phyloP scores from a whole-genome alignment of 1,140 invertebrate species.

The Panonychus citri region DNA sequence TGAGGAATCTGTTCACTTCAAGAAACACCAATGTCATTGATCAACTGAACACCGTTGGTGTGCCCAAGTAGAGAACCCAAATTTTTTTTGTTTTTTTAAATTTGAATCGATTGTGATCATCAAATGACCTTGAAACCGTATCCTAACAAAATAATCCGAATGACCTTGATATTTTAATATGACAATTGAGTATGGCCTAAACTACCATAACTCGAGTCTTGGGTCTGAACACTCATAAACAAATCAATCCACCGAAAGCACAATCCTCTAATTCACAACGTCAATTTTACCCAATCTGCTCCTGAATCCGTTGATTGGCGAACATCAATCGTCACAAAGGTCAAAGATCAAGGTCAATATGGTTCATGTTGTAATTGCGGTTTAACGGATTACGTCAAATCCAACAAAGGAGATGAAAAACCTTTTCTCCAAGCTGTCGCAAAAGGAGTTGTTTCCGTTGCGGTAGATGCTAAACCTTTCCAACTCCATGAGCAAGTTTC shows the following conservation, averaged over 20 bases:
- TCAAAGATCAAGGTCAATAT: slow-evolving; percentile 48
- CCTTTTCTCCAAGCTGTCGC: slow-evolving; percentile 20
- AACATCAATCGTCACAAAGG: slow-evolving; percentile 43
- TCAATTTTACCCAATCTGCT: slow-evolving; percentile 22
- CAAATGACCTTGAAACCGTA: too few species aligned
- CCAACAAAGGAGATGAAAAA: slow-evolving; percentile 37
- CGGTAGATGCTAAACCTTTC: slow-evolving; percentile 24
- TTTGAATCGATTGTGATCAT: too few species aligned
- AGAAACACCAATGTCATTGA: slow-evolving; percentile 8
- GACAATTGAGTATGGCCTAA: too few species aligned
- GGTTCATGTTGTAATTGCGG: slow-evolving; percentile 38
- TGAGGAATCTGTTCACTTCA: neutral
- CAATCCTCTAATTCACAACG: slow-evolving; percentile 14
- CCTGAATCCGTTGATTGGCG: slow-evolving; percentile 64
- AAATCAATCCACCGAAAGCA: too few species aligned
- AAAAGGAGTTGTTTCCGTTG: slow-evolving; percentile 25
- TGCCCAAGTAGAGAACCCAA: neutral
- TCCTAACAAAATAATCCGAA: too few species aligned
- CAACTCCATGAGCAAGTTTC: slow-evolving; percentile 18
- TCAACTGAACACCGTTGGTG: slow-evolving; percentile 4
- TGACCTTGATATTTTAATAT: too few species aligned
- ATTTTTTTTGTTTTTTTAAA: too few species aligned
- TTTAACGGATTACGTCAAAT: slow-evolving; percentile 20
- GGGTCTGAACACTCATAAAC: too few species aligned
- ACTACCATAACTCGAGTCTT: too few species aligned